Evolutionary conservation across 2,113 vertebrate species (phyloP), one percentile per base, ranked within the genome.

Genomic region (Muntiacus muntjak): DNA sequence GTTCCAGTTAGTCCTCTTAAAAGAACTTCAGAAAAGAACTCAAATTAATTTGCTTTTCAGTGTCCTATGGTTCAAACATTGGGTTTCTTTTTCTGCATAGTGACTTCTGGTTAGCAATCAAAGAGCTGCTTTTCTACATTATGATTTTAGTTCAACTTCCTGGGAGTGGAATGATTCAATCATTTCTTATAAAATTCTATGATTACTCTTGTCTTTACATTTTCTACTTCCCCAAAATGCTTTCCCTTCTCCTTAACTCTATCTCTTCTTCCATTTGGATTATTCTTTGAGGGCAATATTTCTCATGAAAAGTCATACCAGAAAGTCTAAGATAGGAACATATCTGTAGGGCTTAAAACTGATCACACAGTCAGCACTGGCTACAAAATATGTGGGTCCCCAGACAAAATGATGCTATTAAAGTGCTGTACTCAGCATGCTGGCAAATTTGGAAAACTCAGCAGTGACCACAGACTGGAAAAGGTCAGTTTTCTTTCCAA

Each of bases 1-100:
- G 50, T 93, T 97, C 95, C 97, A 97, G 96, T 98, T 96, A 96
- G 96, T 76, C 43, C 95, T 97, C 93, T 96, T 95, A 97, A 97
- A 95, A 85, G 87, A 97, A 97, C 87, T 97, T 98, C 93, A 98
- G 95, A 95, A 98, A 98, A 94, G 95, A 97, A 93, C 94, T 97
- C 92, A 97, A 94, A 96, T 97, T 98, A 96, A 97, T 97, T 98
- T 97, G 52, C 91, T 97, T 94, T 84, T 95, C 89, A 93, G 4
- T 85, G 79, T 98, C 97, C 96, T 64, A 82, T 86, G 93, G 94
- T 97, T 97, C 95, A 92, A 94, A 95, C 94, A 91, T 94, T 95
- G 82, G 94, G 95, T 94, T 97, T 94, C 58, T 87, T 95, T 93
- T 28, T 81, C 55, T 57, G 52, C 89, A 55, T 85, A 40, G 91